Conservation (phyloP, 2,113 vertebrate species). For the Callipepla californica region DNA sequence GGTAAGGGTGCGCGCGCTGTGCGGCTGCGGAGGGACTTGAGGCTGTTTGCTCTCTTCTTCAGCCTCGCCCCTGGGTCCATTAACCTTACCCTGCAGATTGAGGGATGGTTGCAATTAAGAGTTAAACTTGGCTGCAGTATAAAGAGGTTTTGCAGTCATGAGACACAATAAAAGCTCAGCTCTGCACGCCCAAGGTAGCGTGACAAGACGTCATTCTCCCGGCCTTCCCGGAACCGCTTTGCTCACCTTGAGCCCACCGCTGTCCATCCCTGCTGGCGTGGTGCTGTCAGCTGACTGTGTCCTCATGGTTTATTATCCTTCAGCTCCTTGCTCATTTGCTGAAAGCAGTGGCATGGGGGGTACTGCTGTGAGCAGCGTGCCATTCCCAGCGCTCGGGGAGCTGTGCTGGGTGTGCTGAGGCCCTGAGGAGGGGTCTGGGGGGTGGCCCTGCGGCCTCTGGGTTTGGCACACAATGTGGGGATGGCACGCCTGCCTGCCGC, state of each 20-base stretch:
- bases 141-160: background rate
- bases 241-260: background rate
- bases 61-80: background rate
- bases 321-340: background rate
- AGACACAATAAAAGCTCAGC: background rate
- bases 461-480: background rate
- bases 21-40: background rate
- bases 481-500: rapidly evolving
- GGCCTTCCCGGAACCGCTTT: background rate
- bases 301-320: rapidly evolving
- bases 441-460: background rate
- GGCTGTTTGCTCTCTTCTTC: background rate
- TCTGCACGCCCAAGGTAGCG: background rate
- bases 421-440: rapidly evolving
- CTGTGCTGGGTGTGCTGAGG: background rate
- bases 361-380: rapidly evolving
- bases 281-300: rapidly evolving
- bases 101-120: background rate
- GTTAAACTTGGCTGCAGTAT: background rate
- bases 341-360: background rate
- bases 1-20: constrained; percentile 72
- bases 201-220: background rate
- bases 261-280: background rate
- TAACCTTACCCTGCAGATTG: rapidly evolving
- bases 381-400: background rate